These are phyloP conservation scores for Hyposoter didymator DNA, from an alignment of 2,888 invertebrate genomes.

Conservation along the genomic window DNA sequence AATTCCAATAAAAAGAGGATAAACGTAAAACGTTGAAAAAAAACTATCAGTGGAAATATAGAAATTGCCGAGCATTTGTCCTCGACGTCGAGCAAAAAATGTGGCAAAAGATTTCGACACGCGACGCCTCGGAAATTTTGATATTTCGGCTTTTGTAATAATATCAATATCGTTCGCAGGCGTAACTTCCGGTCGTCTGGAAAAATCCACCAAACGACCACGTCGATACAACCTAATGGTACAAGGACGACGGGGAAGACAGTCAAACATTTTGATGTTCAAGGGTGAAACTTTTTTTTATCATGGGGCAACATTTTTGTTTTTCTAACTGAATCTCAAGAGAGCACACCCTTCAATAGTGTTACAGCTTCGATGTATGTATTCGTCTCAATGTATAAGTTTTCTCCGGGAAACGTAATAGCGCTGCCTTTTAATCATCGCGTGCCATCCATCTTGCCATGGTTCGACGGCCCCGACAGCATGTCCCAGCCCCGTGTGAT, in stretches of 20 bases:
- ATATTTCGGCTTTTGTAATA: not conserved
- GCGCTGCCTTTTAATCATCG: constrained; percentile 67
- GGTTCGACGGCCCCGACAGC: constrained; percentile 71
- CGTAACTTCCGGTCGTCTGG: not conserved
- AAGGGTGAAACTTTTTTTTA: constrained; percentile 74
- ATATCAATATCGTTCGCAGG: not conserved
- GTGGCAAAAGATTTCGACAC: not conserved
- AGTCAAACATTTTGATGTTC: constrained; percentile 56
- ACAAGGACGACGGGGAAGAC: constrained; percentile 67
- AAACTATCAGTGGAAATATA: not conserved
- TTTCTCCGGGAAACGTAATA: constrained; percentile 43
- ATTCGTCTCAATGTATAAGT: constrained; percentile 18
- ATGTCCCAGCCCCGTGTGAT: constrained; percentile 52
- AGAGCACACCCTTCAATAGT: constrained; percentile 55
- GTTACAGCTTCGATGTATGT: constrained; percentile 42
- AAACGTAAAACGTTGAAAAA: not conserved
- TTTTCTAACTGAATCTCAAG: constrained; percentile 20
- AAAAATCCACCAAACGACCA: not conserved
- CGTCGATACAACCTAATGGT: constrained; percentile 1
- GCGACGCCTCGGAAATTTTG: not conserved
- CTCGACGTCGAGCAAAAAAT: not conserved
- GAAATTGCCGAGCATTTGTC: not conserved
- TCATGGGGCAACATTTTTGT: constrained; percentile 70
- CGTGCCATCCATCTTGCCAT: constrained; percentile 73
- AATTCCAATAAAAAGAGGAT: not conserved